phyloP scores from a whole-genome alignment of 2,888 invertebrate species.

The Phortica okadai region DNA sequence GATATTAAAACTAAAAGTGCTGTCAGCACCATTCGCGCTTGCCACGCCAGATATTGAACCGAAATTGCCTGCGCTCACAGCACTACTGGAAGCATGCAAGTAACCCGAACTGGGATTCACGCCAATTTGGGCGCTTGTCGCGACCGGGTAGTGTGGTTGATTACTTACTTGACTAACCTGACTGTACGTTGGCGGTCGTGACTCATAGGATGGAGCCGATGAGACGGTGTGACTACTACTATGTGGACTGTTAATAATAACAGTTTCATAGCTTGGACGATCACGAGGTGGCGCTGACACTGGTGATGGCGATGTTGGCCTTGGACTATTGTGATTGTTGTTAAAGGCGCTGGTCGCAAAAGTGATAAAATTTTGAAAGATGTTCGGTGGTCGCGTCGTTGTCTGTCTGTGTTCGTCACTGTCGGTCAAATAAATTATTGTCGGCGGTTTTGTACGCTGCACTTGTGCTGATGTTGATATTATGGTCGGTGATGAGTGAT shows the following conservation, averaged over 20 bases:
- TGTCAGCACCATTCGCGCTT: conserved; percentile 69
- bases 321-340: conserved; percentile 41
- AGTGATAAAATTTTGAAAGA: conserved; percentile 70
- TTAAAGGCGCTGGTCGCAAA: conserved; percentile 64
- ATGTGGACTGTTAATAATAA: conserved; percentile 54
- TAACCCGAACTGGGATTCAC: conserved; percentile 48
- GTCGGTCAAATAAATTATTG: conserved; percentile 73
- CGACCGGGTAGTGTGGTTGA: conserved; percentile 46
- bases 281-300: conserved; percentile 47
- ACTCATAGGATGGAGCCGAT: conserved; percentile 31
- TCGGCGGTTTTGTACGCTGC: conserved; percentile 73
- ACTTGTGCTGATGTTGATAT: conserved; percentile 40
- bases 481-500: conserved; percentile 48
- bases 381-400: conserved; percentile 63
- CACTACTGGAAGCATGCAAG: conserved; percentile 68
- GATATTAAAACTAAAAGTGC: conserved; percentile 74
- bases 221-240: conserved; percentile 40
- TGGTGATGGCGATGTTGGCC: conserved; percentile 44
- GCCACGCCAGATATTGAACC: conserved; percentile 71
- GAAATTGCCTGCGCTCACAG: conserved; percentile 65
- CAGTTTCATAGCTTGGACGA: conserved; percentile 45
- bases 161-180: conserved; percentile 22
- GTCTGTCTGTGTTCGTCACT: conserved; percentile 60
- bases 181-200: conserved; percentile 42
- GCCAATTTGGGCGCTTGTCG: conserved; percentile 49